These are phyloP conservation scores for Pholis gunnellus DNA, from an alignment of 2,113 vertebrate genomes.

Conservation along the genomic window DNA sequence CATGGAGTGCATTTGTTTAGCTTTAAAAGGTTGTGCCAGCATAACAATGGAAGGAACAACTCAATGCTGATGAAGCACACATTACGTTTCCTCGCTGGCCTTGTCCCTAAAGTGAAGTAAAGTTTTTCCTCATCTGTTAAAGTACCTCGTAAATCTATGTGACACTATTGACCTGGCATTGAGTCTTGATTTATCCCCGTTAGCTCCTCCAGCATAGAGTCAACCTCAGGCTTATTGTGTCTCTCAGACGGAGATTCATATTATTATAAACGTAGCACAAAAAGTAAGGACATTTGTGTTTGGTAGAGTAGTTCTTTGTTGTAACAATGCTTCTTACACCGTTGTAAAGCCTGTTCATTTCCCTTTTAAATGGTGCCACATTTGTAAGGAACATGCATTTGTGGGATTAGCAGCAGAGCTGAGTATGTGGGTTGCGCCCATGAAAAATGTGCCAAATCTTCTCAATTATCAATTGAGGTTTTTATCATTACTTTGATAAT, in stretches of 20 bases:
- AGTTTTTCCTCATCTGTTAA: neutral
- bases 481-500: too few species aligned
- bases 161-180: neutral
- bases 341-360: too few species aligned
- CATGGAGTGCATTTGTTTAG: neutral
- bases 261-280: neutral
- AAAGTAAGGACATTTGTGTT: too few species aligned
- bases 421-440: too few species aligned
- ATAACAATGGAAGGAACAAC: neutral
- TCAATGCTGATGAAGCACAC: neutral
- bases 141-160: constrained; percentile 4
- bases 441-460: too few species aligned
- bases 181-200: neutral
- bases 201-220: neutral
- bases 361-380: too few species aligned
- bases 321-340: too few species aligned
- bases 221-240: neutral
- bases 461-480: too few species aligned
- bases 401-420: too few species aligned
- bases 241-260: neutral
- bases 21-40: neutral
- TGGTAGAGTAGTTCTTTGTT: too few species aligned
- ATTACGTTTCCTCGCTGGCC: neutral
- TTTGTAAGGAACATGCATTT: too few species aligned
- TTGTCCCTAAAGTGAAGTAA: neutral